Evolutionary conservation across 2,797 vertebrate genomes (phyloP), one percentile per base, ranked within the genome.

Genomic region (Acestrorhynchus altus): DNA sequence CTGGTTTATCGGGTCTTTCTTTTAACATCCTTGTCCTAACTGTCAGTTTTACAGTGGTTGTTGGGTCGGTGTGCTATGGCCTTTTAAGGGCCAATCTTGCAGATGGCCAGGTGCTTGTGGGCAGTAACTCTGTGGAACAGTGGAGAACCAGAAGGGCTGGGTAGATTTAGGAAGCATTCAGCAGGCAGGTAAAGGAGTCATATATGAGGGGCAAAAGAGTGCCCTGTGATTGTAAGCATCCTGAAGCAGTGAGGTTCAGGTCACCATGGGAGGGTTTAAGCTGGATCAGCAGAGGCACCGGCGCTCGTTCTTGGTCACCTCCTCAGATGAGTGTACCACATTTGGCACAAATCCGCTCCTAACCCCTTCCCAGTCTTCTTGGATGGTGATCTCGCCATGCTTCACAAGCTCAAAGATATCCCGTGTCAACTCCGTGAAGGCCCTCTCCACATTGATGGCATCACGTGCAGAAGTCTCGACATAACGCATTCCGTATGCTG

Each of bases 341-440:
- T 99, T 99, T 71, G 98, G 98, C 74, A 99, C 97, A 61, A 99
- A 97, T 49, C 98, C 98, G 0, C 98, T 99, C 94, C 99, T 98
- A 86, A 99, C 97, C 61, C 98, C 98, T 89, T 99, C 98, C 98
- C 98, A 99, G 77, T 97, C 98, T 90, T 99, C 98, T 91, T 99
- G 97, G 91, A 99, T 97, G 0, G 93, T 95, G 88, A 99, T 98
- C 26, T 99, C 96, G 1, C 97, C 98, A 28, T 94, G 92, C 87
- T 96, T 97, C 87, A 99, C 97, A 90, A 98, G 89, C 89, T 96
- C 95, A 4, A 98, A 99, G 89, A 99, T 99, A 86, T 99, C 97
- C 47, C 94, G 93, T 28, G 98, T 99, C 90, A 99, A 95, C 87
- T 99, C 97, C 1, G 98, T 98, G 93, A 99, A 99, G 90, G 97